A percentile compares a stretch with the other conserved stretches of the same genome.
Conservation (phyloP, 2,113 vertebrate genomes). For the Oreocharis arfaki region DNA sequence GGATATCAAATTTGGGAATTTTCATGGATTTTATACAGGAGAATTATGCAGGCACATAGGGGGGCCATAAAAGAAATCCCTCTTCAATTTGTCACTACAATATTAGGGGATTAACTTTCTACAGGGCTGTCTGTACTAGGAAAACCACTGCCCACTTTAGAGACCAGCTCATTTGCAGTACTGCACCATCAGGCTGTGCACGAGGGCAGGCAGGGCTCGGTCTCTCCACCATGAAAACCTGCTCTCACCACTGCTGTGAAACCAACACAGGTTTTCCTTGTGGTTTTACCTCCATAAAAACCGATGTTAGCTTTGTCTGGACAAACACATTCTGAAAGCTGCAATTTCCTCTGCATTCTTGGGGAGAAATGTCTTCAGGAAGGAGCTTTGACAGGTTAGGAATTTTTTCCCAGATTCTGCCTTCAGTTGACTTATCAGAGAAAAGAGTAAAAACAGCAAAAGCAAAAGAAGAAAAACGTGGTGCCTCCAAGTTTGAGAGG, state of each 20-base stretch:
- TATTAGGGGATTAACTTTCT: background rate
- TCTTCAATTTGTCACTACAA: background rate
- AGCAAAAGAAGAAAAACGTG: background rate
- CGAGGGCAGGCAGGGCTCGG: background rate
- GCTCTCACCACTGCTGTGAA: background rate
- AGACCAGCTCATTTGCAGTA: background rate
- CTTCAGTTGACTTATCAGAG: background rate
- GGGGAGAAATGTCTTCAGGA: background rate
- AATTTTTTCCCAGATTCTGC: constrained; percentile 19
- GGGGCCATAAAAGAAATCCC: background rate
- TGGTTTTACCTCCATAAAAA: background rate
- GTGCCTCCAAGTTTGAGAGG: background rate
- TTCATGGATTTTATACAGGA: background rate
- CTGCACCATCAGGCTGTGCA: background rate
- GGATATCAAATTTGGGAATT: background rate
- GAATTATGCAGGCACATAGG: background rate
- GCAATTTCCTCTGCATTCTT: background rate
- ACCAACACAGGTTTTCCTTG: background rate
- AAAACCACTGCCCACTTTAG: background rate
- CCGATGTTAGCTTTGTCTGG: background rate
- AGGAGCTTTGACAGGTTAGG: background rate
- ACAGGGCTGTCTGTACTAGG: background rate
- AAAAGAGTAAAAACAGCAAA: background rate
- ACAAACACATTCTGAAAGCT: background rate
- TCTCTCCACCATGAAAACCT: background rate